A percentile compares a stretch with the other conserved stretches of the same genome.
Conservation (phyloP, 2,113 vertebrate species). For the Zeus faber region DNA sequence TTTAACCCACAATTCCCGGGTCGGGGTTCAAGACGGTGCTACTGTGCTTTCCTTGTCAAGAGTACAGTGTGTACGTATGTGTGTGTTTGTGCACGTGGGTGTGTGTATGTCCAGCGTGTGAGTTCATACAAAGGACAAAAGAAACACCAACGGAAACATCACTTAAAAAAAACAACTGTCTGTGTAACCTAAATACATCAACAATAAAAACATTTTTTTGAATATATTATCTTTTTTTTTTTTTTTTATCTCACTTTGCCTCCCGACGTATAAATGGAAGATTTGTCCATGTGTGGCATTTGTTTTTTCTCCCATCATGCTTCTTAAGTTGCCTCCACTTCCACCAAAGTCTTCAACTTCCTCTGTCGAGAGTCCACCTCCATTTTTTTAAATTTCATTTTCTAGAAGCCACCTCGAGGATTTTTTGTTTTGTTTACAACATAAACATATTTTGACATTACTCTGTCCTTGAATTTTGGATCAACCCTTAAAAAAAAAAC, state of each 20-base stretch:
- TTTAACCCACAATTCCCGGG: constrained; percentile 20
- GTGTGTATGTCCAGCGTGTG: neutral
- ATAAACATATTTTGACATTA: too few species aligned
- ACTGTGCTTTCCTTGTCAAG: constrained; percentile 52
- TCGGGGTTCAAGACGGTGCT: constrained; percentile 30
- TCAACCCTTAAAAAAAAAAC: too few species aligned
- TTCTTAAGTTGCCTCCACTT: too few species aligned
- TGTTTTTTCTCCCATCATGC: too few species aligned
- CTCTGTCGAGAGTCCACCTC: too few species aligned
- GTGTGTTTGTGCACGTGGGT: constrained; percentile 9
- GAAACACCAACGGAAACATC: constrained; percentile 63
- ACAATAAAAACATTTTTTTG: constrained; percentile 60
- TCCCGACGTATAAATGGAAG: too few species aligned
- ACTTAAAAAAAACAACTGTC: constrained; percentile 48
- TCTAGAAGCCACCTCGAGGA: too few species aligned
- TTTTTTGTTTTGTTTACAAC: too few species aligned
- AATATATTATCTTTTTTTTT: constrained; percentile 62
- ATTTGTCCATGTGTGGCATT: too few species aligned
- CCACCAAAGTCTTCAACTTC: too few species aligned
- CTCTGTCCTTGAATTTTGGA: too few species aligned
- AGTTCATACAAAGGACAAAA: constrained; percentile 51
- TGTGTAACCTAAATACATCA: constrained; percentile 65
- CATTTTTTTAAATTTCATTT: too few species aligned
- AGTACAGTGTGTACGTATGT: neutral
- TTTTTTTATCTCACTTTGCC: constrained; percentile 45